Evolutionary conservation across 2,888 invertebrate genomes (phyloP).

Genomic region (Entomobrya multifasciata): DNA sequence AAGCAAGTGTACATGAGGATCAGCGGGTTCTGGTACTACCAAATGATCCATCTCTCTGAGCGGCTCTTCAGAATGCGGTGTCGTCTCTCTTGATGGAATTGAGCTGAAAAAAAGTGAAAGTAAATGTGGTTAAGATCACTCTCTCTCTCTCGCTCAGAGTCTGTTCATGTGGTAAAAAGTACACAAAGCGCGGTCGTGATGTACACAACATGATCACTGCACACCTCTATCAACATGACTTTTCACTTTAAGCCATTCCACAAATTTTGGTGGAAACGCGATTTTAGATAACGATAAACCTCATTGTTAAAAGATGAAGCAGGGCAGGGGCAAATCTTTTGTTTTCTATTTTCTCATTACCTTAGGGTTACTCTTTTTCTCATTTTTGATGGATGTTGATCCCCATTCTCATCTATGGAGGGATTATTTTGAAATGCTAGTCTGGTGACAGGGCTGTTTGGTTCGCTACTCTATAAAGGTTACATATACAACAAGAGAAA

Average conservation of each 20-base stretch:
- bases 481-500: slow-evolving; percentile 2
- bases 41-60: slow-evolving; percentile 71
- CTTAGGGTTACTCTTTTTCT: slow-evolving; percentile 93
- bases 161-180: background rate
- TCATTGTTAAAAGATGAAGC: background rate
- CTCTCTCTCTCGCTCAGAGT: no score
- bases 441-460: slow-evolving; percentile 87
- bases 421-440: slow-evolving; percentile 70
- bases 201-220: background rate
- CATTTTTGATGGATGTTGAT: slow-evolving; percentile 81
- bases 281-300: slow-evolving; percentile 27
- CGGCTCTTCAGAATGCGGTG: slow-evolving; percentile 71
- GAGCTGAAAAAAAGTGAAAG: slow-evolving; percentile 72
- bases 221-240: slow-evolving; percentile 48
- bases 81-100: slow-evolving; percentile 76
- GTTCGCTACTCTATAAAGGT: slow-evolving; percentile 84
- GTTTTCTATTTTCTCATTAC: slow-evolving; percentile 82
- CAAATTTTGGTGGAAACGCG: slow-evolving; percentile 34
- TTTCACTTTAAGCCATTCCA: slow-evolving; percentile 48
- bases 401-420: slow-evolving; percentile 65
- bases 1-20: slow-evolving; percentile 65
- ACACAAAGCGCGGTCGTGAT: background rate
- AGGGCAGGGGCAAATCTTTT: slow-evolving; percentile 7
- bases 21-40: slow-evolving; percentile 68
- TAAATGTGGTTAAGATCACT: slow-evolving; percentile 8